These are phyloP conservation scores for Cherax destructor DNA, from an alignment of 1,140 invertebrate species.

Conservation along the genomic window DNA sequence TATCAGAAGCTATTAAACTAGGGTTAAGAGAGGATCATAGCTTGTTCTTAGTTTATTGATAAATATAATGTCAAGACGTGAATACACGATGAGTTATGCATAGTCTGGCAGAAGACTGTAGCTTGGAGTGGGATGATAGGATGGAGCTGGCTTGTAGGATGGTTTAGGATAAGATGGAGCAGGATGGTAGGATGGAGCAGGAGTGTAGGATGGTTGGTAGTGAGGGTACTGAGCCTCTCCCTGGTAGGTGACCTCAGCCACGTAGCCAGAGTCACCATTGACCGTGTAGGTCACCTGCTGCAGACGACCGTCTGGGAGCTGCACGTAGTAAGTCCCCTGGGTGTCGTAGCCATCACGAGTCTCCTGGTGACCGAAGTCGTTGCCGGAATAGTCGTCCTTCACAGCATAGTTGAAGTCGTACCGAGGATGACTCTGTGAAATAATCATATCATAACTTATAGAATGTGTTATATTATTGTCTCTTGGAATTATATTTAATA, in stretches of 20 bases:
- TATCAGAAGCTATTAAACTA: no score
- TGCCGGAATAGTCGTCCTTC: background rate
- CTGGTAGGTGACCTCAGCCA: background rate
- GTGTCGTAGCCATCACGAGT: background rate
- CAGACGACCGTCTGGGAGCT: background rate
- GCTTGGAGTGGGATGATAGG: background rate
- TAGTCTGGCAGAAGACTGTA: background rate
- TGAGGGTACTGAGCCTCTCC: background rate
- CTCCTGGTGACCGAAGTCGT: constrained; percentile 6
- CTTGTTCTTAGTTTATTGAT: no score
- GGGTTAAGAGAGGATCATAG: no score
- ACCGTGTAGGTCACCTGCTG: background rate
- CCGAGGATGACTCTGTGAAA: background rate
- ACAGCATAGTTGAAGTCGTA: constrained; percentile 2
- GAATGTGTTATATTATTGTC: background rate
- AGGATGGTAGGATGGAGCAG: background rate
- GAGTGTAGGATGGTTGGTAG: background rate
- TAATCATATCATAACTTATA: background rate
- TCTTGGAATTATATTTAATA: no score
- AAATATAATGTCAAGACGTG: background rate
- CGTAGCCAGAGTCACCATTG: background rate
- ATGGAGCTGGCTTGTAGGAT: background rate
- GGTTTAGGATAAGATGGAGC: background rate
- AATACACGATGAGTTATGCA: background rate
- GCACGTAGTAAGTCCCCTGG: background rate